Conservation (phyloP, 2,797 vertebrate genomes). For the Ispidina lecontei region DNA sequence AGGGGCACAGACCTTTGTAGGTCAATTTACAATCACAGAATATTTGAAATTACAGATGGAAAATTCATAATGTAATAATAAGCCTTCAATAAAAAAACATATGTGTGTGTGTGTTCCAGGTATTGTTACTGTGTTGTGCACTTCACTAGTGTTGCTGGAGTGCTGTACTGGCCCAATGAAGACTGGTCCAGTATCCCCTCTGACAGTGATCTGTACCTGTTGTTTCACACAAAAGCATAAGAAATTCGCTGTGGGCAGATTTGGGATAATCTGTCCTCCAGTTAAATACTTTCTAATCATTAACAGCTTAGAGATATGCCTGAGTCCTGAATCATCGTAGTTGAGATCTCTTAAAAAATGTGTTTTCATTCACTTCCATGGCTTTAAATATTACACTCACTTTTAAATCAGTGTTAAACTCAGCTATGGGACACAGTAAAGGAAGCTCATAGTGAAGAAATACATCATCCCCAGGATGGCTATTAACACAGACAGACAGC, state of each 20-base stretch:
- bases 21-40: neutral
- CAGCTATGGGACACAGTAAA: neutral
- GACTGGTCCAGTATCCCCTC: neutral
- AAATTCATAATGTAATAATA: neutral
- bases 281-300: neutral
- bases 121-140: neutral
- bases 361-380: neutral
- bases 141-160: neutral
- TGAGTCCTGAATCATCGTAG: neutral
- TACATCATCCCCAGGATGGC: neutral
- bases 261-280: neutral
- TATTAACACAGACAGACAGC: neutral
- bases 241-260: neutral
- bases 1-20: neutral
- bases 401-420: neutral
- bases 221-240: neutral
- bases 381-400: neutral
- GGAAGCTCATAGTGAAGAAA: neutral
- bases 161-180: neutral
- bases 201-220: neutral
- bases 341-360: neutral
- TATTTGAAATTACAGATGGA: neutral
- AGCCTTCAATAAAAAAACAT: neutral
- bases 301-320: neutral
- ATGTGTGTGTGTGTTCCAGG: neutral